Evolutionary conservation across 2,888 invertebrate genomes (phyloP).

Genomic region (Cybosia mesomella): DNA sequence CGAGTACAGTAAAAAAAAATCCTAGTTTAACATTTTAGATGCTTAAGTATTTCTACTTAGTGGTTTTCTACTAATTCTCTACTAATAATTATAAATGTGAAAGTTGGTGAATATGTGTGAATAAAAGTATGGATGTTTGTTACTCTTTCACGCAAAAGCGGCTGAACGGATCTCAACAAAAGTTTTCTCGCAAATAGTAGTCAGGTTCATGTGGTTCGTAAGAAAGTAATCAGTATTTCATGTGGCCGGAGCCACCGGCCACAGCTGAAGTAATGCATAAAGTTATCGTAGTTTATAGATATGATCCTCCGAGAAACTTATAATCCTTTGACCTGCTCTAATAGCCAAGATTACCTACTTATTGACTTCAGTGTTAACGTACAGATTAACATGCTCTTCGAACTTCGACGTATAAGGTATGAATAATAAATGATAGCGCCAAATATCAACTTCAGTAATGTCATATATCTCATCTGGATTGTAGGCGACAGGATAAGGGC

Average conservation of each 20-base stretch:
- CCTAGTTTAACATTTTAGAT: too few relatives aligned
- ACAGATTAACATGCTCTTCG: constrained; percentile 15
- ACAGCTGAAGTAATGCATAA: not conserved
- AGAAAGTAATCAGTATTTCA: not conserved
- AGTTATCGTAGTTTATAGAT: constrained; percentile 9
- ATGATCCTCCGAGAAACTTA: constrained; percentile 20
- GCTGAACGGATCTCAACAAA: too few relatives aligned
- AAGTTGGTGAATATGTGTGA: too few relatives aligned
- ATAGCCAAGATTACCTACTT: constrained; percentile 9
- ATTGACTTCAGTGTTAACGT: constrained; percentile 16
- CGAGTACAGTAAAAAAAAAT: too few relatives aligned
- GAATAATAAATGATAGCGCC: constrained; percentile 8
- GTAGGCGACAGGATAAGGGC: too few relatives aligned
- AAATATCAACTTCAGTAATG: not conserved
- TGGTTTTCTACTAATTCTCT: too few relatives aligned
- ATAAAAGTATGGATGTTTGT: too few relatives aligned
- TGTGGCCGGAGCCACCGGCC: not conserved
- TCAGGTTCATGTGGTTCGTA: too few relatives aligned
- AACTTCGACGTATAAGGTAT: constrained; percentile 13
- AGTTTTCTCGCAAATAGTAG: too few relatives aligned
- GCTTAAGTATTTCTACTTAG: too few relatives aligned
- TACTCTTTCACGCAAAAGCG: too few relatives aligned
- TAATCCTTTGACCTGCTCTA: constrained; percentile 21
- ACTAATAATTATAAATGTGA: too few relatives aligned
- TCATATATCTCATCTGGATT: not conserved